phyloP scores from a whole-genome alignment of 2,888 invertebrate species.

The Oscheius onirici region DNA sequence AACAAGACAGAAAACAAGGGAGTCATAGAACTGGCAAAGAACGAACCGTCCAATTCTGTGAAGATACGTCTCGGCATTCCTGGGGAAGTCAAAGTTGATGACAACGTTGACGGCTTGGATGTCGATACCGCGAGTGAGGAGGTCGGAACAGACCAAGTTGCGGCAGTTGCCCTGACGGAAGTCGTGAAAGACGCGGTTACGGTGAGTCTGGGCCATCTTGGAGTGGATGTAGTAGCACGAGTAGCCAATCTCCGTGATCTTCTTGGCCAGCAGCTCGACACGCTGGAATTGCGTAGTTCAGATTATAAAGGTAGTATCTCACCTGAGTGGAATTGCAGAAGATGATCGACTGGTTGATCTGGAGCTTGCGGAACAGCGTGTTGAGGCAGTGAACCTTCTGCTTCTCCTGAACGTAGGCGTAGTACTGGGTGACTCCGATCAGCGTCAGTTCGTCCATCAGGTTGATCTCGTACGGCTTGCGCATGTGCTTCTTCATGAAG shows the following conservation, averaged over 20 bases:
- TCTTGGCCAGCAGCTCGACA: constrained; percentile 97
- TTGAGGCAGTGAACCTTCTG: constrained; percentile 99
- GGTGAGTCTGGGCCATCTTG: constrained; percentile 93
- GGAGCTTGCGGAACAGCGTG: constrained; percentile 97
- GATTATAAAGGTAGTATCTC: no score
- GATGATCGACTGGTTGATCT: constrained; percentile 99
- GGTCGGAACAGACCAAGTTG: constrained; percentile 90
- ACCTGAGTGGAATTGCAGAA: constrained; percentile 95
- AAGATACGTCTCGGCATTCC: constrained; percentile 99
- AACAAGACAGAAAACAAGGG: no score
- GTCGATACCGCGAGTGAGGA: constrained; percentile 98
- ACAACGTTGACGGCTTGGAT: constrained; percentile 99
- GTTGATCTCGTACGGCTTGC: constrained; percentile 95
- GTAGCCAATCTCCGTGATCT: constrained; percentile 99
- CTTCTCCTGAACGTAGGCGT: constrained; percentile 99
- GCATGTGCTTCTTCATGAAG: constrained; percentile 97
- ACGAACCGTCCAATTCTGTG: constrained; percentile 90
- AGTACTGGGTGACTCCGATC: constrained; percentile 99
- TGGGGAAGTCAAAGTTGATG: constrained; percentile 99
- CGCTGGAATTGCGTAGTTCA: constrained; percentile 76
- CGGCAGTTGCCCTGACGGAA: constrained; percentile 96
- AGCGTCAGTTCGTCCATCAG: constrained; percentile 97
- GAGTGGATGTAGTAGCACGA: constrained; percentile 99
- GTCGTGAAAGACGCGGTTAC: constrained; percentile 99
- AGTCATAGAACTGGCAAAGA: no score